phyloP scores from a whole-genome alignment of 2,113 vertebrate species.

The Sminthopsis crassicaudata region DNA sequence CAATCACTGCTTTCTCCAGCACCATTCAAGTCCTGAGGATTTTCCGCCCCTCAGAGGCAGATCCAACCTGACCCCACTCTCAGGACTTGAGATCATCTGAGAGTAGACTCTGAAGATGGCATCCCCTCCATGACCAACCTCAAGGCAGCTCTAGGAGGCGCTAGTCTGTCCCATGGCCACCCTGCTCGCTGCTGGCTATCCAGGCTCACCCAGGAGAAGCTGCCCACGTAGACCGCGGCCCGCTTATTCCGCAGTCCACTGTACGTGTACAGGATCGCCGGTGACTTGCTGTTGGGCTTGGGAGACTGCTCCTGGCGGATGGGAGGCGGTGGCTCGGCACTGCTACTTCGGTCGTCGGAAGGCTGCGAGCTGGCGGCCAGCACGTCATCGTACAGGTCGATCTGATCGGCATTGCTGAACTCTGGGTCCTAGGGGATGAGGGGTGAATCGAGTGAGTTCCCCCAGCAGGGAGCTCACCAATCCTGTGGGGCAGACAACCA shows the following conservation, averaged over 20 bases:
- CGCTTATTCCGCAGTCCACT: slow-evolving; percentile 85
- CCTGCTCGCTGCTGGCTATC: background rate
- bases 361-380: slow-evolving; percentile 89
- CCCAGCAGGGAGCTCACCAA: background rate
- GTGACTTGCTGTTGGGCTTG: slow-evolving; percentile 83
- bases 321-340: slow-evolving; percentile 78
- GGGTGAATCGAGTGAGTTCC: slow-evolving; percentile 19
- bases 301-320: slow-evolving; percentile 81
- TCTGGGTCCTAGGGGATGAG: slow-evolving; percentile 85
- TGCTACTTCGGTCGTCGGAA: slow-evolving; percentile 81
- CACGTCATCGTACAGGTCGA: slow-evolving; percentile 95
- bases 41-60: slow-evolving; percentile 80
- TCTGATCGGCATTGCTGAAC: slow-evolving; percentile 92
- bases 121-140: slow-evolving; percentile 60
- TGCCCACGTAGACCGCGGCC: slow-evolving; percentile 92
- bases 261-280: slow-evolving; percentile 84
- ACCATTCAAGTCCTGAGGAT: slow-evolving; percentile 77
- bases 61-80: slow-evolving; percentile 81
- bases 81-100: slow-evolving; percentile 74
- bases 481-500: fast-evolving
- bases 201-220: slow-evolving; percentile 95
- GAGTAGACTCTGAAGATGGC: slow-evolving; percentile 72
- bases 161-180: slow-evolving; percentile 65
- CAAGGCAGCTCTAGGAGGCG: slow-evolving; percentile 14
- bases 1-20: slow-evolving; percentile 78